Evolutionary conservation across 53 echinoderm and acorn worm genomes (phyloP).

Genomic region (Paracentrotus lividus): DNA sequence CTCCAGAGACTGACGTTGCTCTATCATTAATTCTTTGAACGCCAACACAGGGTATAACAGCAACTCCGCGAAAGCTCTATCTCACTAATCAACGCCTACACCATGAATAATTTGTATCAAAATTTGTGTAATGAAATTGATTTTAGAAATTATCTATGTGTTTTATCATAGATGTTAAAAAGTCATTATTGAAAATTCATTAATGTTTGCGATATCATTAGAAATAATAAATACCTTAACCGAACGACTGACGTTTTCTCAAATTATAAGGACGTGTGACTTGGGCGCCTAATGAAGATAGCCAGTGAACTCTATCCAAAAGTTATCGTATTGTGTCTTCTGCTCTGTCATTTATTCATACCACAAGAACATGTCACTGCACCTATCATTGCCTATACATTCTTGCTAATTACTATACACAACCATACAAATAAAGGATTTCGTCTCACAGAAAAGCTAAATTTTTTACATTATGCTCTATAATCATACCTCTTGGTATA

Average conservation of each 20-base stretch:
- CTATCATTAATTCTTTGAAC: no score
- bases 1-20: no score
- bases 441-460: conserved; percentile 11
- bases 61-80: no score
- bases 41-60: no score
- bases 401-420: neutral
- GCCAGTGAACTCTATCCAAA: conserved; percentile 30
- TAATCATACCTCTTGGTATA: neutral
- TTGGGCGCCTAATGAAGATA: conserved; percentile 6
- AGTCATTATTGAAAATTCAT: no score
- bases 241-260: neutral
- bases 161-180: no score
- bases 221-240: no score
- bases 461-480: conserved; percentile 1
- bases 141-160: no score
- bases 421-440: neutral
- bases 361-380: conserved; percentile 23
- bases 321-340: conserved; percentile 41
- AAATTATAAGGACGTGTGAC: neutral
- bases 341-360: conserved; percentile 21
- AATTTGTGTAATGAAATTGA: no score
- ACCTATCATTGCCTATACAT: conserved; percentile 7
- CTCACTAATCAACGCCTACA: no score
- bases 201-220: no score
- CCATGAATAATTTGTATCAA: no score